A percentile compares a stretch with the other conserved stretches of the same genome.
Evolutionary conservation across 2,888 invertebrate genomes (phyloP).

Genomic region (Priocnemis perturbator): DNA sequence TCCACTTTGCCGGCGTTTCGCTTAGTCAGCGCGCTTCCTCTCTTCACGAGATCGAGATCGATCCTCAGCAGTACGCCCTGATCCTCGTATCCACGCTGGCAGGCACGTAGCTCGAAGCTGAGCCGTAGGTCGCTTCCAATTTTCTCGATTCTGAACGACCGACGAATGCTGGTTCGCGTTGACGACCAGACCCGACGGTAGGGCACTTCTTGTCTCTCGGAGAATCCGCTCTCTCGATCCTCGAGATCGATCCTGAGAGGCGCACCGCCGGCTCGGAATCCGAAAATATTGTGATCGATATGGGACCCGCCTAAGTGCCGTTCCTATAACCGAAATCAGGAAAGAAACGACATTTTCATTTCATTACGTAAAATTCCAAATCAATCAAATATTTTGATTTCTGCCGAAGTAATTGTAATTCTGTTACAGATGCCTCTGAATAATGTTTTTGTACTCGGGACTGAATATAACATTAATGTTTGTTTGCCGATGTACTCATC

Average conservation of each 20-base stretch:
- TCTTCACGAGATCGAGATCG: conserved; percentile 62
- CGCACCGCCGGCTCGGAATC: conserved; percentile 90
- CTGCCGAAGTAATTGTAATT: no score
- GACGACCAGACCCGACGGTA: conserved; percentile 93
- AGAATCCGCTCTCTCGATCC: conserved; percentile 90
- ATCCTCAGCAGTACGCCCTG: conserved; percentile 59
- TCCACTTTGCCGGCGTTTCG: conserved; percentile 46
- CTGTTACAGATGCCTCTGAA: no score
- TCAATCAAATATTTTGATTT: no score
- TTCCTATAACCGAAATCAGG: conserved; percentile 77
- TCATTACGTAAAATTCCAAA: no score
- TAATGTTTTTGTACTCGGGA: no score
- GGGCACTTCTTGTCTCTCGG: conserved; percentile 88
- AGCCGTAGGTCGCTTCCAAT: conserved; percentile 56
- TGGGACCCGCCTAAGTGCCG: conserved; percentile 86
- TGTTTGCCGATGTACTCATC: no score
- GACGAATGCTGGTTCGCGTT: conserved; percentile 85
- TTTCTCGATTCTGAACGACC: conserved; percentile 86
- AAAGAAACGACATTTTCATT: not conserved
- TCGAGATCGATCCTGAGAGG: conserved; percentile 91
- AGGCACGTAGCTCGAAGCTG: conserved; percentile 59
- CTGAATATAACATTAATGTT: no score
- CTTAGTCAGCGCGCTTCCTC: conserved; percentile 42
- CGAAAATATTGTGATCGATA: conserved; percentile 90
- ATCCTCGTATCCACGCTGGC: conserved; percentile 62